Base-by-base conservation (phyloP, 2,888 invertebrate genomes). In the Fragum whitleyi region DNA sequence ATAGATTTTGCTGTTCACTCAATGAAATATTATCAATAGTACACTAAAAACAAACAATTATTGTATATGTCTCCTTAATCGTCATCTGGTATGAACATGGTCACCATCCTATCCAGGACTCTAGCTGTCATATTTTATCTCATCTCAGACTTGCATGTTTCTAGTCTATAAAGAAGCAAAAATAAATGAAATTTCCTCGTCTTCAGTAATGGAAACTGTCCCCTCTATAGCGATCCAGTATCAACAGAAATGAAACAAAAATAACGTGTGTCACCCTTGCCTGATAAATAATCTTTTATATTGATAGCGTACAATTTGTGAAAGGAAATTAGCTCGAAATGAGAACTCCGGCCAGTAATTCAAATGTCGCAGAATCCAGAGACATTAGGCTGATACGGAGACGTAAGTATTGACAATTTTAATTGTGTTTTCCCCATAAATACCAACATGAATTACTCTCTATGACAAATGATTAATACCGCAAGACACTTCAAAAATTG, bases 401-500 rank as follows among this genome's bases (percentile, higher is more conserved):
- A 83, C 83, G 76, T 83, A 83, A 79, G 83, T 84, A 84, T 84
- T 81, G 80, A 84, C 83, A 84, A 78, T 84, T 84, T 81, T 84
- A 84, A 84, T 84, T 78, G 80, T 81, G 67, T 81, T 83, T 72
- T 61, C 70, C 83, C 75, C 78, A 47, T 68, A 76, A 83, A 79
- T 77, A 80, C 57, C 71, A 75, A 68, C 72, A 76, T 70, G 68
- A 80, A 84, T 84, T 80, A 79, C 69, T 73, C 71, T 69, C 71
- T 72, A 74, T 74, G 79, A 81, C 81, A 79, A 81, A 79, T 79
- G 81, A 85, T 85, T 74, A 79, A 85, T 85, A 77, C 77, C 53
- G 19, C 36, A 59, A 77, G 85, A 81, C 85, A 85, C 78, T 79
- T 77, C 69, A 81, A 72, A 51, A 26, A 85, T 85, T 74, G 85